Evolutionary conservation across 2,797 vertebrate species (phyloP).

Genomic region (Moxostoma hubbsi): DNA sequence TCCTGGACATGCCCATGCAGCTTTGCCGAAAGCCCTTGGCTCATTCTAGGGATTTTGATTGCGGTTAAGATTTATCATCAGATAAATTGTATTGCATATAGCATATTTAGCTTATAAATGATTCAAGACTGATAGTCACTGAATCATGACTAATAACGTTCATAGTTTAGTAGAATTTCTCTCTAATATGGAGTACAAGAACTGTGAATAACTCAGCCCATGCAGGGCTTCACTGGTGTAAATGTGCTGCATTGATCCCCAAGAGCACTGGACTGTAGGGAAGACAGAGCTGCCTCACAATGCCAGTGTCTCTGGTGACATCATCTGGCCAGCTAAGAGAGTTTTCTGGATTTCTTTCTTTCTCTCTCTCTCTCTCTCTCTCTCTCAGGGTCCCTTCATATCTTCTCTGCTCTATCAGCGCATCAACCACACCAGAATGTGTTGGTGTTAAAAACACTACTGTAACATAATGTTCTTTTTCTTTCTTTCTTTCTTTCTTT

Average conservation of each 20-base stretch:
- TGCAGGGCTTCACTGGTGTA: background rate
- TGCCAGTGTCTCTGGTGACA: constrained; percentile 70
- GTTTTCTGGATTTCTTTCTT: constrained; percentile 47
- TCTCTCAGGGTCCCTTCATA: background rate
- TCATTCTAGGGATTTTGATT: background rate
- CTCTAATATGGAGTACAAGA: background rate
- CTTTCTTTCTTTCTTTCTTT: constrained; percentile 50
- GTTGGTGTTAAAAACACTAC: background rate
- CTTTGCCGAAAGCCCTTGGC: background rate
- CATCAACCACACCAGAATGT: constrained; percentile 5
- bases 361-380: constrained; percentile 11
- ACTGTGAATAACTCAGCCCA: background rate
- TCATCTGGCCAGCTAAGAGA: constrained; percentile 75
- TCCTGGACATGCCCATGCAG: no score
- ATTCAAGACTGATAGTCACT: background rate
- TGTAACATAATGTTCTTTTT: background rate
- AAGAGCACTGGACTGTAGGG: constrained; percentile 1
- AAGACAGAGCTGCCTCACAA: constrained; percentile 13
- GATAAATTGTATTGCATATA: background rate
- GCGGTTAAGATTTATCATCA: background rate
- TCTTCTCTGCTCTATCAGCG: constrained; percentile 16
- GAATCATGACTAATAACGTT: background rate
- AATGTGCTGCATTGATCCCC: constrained; percentile 15
- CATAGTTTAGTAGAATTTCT: background rate
- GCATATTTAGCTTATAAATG: no score